Percentiles rank a stretch among this genome's conserved stretches.
Evolutionary conservation across 2,888 invertebrate species (phyloP).

Genomic region (Clanis bilineata): DNA sequence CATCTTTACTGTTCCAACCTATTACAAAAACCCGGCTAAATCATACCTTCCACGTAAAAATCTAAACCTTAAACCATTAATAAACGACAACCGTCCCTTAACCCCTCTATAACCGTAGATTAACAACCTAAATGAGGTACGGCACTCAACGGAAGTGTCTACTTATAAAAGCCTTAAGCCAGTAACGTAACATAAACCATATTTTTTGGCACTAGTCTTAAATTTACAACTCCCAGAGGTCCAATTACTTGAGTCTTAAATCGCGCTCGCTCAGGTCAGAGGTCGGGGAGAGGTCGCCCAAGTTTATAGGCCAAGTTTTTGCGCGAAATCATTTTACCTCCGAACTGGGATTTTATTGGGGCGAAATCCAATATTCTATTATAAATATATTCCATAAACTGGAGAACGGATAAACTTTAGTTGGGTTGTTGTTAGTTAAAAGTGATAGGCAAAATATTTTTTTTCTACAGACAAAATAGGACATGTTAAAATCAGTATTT

Average conservation of each 20-base stretch:
- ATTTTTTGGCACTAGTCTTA: slow-evolving; percentile 7
- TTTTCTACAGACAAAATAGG: background rate
- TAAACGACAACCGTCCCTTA: too few relatives aligned
- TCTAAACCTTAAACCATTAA: too few relatives aligned
- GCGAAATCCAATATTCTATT: background rate
- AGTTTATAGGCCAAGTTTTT: slow-evolving; percentile 1
- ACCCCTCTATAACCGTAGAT: background rate
- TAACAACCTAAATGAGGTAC: background rate
- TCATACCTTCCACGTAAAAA: too few relatives aligned
- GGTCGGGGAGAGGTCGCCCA: slow-evolving; percentile 2
- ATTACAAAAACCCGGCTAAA: too few relatives aligned
- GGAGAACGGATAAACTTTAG: background rate
- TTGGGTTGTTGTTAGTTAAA: background rate
- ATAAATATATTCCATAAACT: background rate
- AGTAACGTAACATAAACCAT: background rate
- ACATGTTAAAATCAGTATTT: too few relatives aligned
- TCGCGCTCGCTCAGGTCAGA: background rate
- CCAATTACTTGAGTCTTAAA: slow-evolving; percentile 9
- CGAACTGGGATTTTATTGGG: background rate
- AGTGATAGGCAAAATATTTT: background rate
- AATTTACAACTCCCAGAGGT: slow-evolving; percentile 10
- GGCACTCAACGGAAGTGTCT: background rate
- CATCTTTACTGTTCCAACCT: too few relatives aligned
- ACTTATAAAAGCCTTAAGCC: background rate
- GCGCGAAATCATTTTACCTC: slow-evolving; percentile 11